Evolutionary conservation across 2,113 vertebrate genomes (phyloP).

Genomic region (human): GRCh38 chr7:138401001-138401500

Average conservation of each 20-base stretch:
- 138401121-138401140: background rate
- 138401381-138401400: conserved; percentile 13
- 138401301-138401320: background rate
- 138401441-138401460: conserved; percentile 15
- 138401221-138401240: too few relatives aligned
- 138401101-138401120: conserved; percentile 9
- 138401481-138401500: background rate
- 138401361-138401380: conserved; percentile 12
- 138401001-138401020: background rate
- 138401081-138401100: background rate
- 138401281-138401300: background rate
- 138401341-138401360: background rate
- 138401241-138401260: background rate
- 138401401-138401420: conserved; percentile 28
- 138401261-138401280: background rate
- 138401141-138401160: background rate
- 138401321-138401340: background rate
- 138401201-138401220: too few relatives aligned
- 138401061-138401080: background rate
- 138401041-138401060: background rate
- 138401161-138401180: background rate
- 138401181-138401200: background rate
- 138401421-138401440: background rate
- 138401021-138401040: background rate
- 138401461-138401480: background rate